These are phyloP conservation scores for Meda fulgida DNA, from an alignment of 2,797 vertebrate species.

Conservation along the genomic window DNA sequence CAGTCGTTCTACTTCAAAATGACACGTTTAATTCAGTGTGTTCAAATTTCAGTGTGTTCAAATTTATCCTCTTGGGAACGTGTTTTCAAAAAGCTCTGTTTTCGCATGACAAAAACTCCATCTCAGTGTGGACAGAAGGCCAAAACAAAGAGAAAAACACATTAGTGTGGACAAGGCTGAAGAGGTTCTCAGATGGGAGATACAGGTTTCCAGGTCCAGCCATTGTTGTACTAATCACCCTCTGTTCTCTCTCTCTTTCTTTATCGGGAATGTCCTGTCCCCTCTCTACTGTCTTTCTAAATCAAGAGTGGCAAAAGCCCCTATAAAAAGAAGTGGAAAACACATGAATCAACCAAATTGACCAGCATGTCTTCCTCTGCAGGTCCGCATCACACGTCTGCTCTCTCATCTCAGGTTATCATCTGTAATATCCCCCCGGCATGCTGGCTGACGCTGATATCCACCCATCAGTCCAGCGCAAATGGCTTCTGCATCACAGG, in stretches of 20 bases:
- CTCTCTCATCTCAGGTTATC: constrained; percentile 45
- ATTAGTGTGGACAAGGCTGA: too few relatives aligned
- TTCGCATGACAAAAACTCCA: too few relatives aligned
- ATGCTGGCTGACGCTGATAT: constrained; percentile 26
- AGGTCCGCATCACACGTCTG: constrained; percentile 22
- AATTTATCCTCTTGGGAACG: too few relatives aligned
- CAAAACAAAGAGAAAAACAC: too few relatives aligned
- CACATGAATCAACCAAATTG: constrained; percentile 42
- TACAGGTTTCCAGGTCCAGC: background rate
- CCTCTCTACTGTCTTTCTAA: constrained; percentile 9
- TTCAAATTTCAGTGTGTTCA: too few relatives aligned
- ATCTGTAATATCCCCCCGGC: constrained; percentile 50
- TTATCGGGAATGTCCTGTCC: constrained; percentile 3
- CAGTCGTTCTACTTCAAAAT: too few relatives aligned
- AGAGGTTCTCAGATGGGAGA: background rate
- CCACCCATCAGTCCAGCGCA: constrained; percentile 20
- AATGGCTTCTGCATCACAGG: constrained; percentile 42
- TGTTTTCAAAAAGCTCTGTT: too few relatives aligned
- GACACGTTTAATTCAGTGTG: too few relatives aligned
- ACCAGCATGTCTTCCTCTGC: constrained; percentile 21
- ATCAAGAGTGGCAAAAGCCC: constrained; percentile 21
- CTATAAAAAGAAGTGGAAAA: constrained; percentile 33
- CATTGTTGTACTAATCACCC: background rate
- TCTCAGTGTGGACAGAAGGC: too few relatives aligned
- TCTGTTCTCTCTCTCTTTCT: background rate